Conservation (phyloP, 1,140 invertebrate species). For the Drosophila pseudoananassae region DNA sequence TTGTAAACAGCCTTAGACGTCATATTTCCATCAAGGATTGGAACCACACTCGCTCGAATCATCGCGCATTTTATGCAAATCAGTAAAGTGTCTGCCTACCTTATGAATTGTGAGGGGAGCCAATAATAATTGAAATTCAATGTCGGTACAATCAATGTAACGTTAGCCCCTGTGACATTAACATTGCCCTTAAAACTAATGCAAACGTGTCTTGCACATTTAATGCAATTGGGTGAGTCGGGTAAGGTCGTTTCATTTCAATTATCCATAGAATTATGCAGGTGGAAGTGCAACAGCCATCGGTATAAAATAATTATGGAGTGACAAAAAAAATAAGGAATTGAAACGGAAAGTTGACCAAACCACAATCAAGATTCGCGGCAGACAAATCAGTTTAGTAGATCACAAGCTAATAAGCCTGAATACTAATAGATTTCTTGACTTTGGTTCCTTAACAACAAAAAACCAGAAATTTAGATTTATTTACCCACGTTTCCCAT, state of each 20-base stretch:
- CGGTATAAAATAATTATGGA: constrained; percentile 14
- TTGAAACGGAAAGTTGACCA: constrained; percentile 35
- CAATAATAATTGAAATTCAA: constrained; percentile 70
- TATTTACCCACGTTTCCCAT: constrained; percentile 29
- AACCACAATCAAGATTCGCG: constrained; percentile 4
- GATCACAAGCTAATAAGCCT: constrained; percentile 25
- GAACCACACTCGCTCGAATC: constrained; percentile 51
- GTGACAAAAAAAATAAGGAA: constrained; percentile 32
- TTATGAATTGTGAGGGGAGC: constrained; percentile 38
- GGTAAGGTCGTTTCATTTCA: constrained; percentile 21
- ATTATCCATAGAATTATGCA: constrained; percentile 32
- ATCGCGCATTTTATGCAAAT: constrained; percentile 58
- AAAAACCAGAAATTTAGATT: constrained; percentile 52
- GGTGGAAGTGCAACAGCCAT: constrained; percentile 55
- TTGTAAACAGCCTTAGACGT: constrained; percentile 54
- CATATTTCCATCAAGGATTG: constrained; percentile 56
- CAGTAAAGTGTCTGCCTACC: constrained; percentile 21
- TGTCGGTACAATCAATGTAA: constrained; percentile 64
- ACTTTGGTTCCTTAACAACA: constrained; percentile 44
- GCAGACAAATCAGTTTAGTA: constrained; percentile 51
- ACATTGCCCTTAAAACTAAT: constrained; percentile 69
- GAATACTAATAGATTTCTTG: constrained; percentile 42
- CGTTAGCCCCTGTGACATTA: constrained; percentile 59
- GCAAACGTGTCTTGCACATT: constrained; percentile 16
- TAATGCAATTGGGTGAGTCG: constrained; percentile 23